Conservation (phyloP, 2,888 invertebrate genomes). For the Rhogogaster chlorosoma region DNA sequence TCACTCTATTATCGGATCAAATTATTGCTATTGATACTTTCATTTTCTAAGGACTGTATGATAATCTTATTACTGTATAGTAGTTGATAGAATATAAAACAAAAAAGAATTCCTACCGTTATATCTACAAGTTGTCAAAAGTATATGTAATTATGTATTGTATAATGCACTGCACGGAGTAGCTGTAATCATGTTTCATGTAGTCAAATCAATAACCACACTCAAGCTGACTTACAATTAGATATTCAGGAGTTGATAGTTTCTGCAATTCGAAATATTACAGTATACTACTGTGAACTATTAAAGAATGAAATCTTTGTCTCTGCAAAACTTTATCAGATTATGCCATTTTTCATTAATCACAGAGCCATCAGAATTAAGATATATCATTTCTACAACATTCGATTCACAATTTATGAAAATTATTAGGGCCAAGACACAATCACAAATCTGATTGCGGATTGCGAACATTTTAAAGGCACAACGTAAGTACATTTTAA, state of each 20-base stretch:
- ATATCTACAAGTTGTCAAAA: conserved; percentile 4
- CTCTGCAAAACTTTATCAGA: not conserved
- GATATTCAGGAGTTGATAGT: conserved; percentile 39
- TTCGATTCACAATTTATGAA: not conserved
- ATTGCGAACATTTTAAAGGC: not conserved
- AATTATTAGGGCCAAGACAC: conserved; percentile 9
- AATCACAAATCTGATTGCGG: not conserved
- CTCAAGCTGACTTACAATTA: conserved; percentile 28
- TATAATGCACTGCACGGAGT: conserved; percentile 33
- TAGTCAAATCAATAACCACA: conserved; percentile 22
- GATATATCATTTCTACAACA: conserved; percentile 13
- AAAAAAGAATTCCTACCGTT: not conserved
- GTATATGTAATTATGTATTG: not conserved
- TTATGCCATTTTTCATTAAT: conserved; percentile 45
- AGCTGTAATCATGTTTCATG: conserved; percentile 7
- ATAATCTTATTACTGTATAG: not conserved
- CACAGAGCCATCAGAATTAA: conserved; percentile 33
- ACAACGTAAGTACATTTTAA: not conserved
- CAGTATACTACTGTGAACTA: not conserved
- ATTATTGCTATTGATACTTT: conserved; percentile 20
- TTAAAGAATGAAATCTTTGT: not conserved
- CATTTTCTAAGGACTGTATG: not conserved
- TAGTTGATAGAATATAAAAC: not conserved
- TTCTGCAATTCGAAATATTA: conserved; percentile 1
- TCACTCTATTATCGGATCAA: not conserved